Evolutionary conservation across 2,888 invertebrate genomes (phyloP), one percentile per base, ranked within the genome.

Genomic region (Apamea crenata): DNA sequence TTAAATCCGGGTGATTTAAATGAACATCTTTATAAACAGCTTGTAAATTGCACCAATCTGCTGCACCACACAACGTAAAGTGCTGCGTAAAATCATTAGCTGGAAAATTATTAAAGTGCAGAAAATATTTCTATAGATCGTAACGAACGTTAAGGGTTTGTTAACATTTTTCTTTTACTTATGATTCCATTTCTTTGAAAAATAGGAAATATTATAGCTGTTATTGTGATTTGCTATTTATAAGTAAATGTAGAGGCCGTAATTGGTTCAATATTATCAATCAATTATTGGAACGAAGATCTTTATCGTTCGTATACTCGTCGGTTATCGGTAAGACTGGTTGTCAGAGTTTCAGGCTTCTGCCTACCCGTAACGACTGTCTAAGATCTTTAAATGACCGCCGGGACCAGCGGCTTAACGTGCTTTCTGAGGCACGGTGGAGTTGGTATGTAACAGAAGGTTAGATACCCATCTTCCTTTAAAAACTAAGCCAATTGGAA

Each of bases 11-110:
- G n/a, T n/a, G n/a, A n/a, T n/a, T n/a, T n/a, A n/a, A n/a, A n/a
- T n/a, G n/a, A n/a, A n/a, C n/a, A n/a, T n/a, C n/a, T n/a, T n/a
- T n/a, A n/a, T n/a, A n/a, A n/a, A n/a, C 25, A 78, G 84, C 40
- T 77, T 82, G 16, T 84, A 25, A 82, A 82, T 87, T 89, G 74
- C 16, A 83, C 88, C 88, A 81, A 56, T 25, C 44, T 12, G 36
- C 44, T 81, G 77, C 74, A 83, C 77, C 74, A 77, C 77, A 86
- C 75, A 84, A 87, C 83, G 84, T 87, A 83, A 86, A 88, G 86
- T 85, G 89, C 85, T 87, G 88, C 88, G 81, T 86, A 74, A 77
- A 81, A 85, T 89, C 85, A 87, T 85, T 83, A 74, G 77, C 61
- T 78, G 36, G 75, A 72, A 63, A 81, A 78, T 72, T 67, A 74